Evolutionary conservation across 2,797 vertebrate genomes (phyloP), one percentile per base, ranked within the genome.

Genomic region (Aselliscus stoliczkanus): DNA sequence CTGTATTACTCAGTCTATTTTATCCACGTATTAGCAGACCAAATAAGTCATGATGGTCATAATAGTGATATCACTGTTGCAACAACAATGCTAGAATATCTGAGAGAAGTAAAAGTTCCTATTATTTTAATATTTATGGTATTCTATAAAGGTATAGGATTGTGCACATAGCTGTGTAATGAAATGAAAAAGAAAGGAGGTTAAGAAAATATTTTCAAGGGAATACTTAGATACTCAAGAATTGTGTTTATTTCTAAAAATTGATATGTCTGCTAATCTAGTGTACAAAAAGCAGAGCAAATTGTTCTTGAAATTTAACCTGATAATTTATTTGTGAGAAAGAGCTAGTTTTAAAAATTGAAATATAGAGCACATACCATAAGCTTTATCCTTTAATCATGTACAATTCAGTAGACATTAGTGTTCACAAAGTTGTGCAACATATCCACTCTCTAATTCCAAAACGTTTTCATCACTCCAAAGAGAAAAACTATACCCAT

Each of bases 251-350:
- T 72, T 76, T 39, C 11, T 69, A 9, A 89, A 64, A 88, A 42
- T 54, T 44, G 18, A 42, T 82, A n/a, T 52, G 8, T 79, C 25
- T 95, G 5, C 23, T 31, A 70, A 76, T n/a, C 0, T 64, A 81
- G 31, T 97, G 29, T 72, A 97, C 44, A 96, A 95, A 95, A 86
- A 14, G 69, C 90, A 10, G 82, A 97, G 81, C 29, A 83, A 29
- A 83, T 69, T 69, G 4, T 42, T 86, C 75, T 1, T 79, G 42
- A 96, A 93, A 72, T 34, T 62, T 58, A 90, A 81, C 10, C 50
- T 79, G 29, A n/a, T n/a, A 67, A n/a, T 80, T 76, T n/a, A 69
- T 64, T 87, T 96, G 9, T 80, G 31, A 85, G 67, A 76, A 79
- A 82, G 14, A 76, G 23, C 14, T 90, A 84, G 2, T 47, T 92